Evolutionary conservation across 2,113 vertebrate genomes (phyloP).

Genomic region (Macheiramphus alcinus): DNA sequence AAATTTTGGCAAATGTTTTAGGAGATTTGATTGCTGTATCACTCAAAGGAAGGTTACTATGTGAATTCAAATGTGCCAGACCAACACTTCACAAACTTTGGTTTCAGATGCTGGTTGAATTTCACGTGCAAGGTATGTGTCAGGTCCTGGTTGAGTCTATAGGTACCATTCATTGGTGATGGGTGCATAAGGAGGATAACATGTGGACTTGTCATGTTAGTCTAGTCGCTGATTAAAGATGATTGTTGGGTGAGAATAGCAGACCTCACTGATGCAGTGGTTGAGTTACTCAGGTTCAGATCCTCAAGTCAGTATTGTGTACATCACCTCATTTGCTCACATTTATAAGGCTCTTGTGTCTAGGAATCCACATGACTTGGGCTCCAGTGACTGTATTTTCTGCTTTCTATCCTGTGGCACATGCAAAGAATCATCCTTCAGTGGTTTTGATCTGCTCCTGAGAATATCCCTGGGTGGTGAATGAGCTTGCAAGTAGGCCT

Average conservation of each 20-base stretch:
- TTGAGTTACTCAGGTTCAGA: background rate
- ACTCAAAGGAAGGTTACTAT: background rate
- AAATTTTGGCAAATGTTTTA: background rate
- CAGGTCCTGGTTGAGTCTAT: background rate
- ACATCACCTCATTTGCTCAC: background rate
- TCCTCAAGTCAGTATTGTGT: background rate
- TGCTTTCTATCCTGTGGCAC: background rate
- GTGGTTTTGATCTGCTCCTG: background rate
- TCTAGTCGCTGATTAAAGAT: background rate
- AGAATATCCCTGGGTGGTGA: background rate
- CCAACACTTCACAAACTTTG: background rate
- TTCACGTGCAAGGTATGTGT: fast-evolving
- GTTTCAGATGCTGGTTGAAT: background rate
- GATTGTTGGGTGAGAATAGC: background rate
- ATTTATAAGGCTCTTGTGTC: background rate
- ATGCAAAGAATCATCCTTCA: background rate
- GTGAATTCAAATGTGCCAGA: background rate
- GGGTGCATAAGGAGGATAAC: background rate
- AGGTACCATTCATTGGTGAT: background rate
- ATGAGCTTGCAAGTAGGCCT: background rate
- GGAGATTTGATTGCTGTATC: background rate
- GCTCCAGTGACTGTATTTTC: background rate
- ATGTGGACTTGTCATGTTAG: background rate
- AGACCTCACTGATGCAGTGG: background rate
- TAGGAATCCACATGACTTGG: fast-evolving